Percentiles rank a stretch among this genome's conserved stretches.
These are phyloP conservation scores for Herpetotheres cachinnans DNA, from an alignment of 2,113 vertebrate species.

Conservation along the genomic window DNA sequence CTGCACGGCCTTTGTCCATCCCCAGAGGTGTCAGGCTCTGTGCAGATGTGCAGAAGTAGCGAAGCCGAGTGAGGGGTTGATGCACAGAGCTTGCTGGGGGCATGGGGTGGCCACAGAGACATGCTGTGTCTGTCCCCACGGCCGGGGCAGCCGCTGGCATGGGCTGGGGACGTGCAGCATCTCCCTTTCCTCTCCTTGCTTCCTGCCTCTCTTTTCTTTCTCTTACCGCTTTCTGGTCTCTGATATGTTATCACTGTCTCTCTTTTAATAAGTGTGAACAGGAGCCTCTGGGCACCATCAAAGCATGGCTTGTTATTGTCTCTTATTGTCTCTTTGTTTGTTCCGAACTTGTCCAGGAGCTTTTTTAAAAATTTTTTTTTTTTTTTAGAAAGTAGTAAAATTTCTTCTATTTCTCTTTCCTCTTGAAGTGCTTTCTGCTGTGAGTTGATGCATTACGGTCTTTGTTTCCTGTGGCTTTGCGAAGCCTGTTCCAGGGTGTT, in stretches of 20 bases:
- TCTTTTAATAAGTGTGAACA: background rate
- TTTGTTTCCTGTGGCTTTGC: background rate
- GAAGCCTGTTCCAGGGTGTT: background rate
- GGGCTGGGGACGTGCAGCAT: background rate
- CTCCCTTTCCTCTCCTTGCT: background rate
- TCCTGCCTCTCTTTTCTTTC: no score
- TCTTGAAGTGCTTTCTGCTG: background rate
- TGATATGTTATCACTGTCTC: background rate
- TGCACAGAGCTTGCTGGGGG: background rate
- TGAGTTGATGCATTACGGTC: background rate
- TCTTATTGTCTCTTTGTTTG: background rate
- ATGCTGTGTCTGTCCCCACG: fast-evolving
- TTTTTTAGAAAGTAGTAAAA: background rate
- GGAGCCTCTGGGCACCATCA: background rate
- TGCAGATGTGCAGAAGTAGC: background rate
- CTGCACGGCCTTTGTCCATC: background rate
- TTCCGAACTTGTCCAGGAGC: background rate
- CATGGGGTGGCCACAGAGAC: fast-evolving
- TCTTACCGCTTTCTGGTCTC: background rate
- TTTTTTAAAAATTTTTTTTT: background rate
- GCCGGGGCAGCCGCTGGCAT: fast-evolving
- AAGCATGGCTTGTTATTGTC: background rate
- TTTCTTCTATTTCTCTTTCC: background rate
- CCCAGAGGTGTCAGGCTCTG: background rate
- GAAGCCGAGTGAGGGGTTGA: background rate